A percentile compares a stretch with the other conserved stretches of the same genome.
Conservation (phyloP, 1,140 invertebrate species). For the Sarcophaga bullata region DNA sequence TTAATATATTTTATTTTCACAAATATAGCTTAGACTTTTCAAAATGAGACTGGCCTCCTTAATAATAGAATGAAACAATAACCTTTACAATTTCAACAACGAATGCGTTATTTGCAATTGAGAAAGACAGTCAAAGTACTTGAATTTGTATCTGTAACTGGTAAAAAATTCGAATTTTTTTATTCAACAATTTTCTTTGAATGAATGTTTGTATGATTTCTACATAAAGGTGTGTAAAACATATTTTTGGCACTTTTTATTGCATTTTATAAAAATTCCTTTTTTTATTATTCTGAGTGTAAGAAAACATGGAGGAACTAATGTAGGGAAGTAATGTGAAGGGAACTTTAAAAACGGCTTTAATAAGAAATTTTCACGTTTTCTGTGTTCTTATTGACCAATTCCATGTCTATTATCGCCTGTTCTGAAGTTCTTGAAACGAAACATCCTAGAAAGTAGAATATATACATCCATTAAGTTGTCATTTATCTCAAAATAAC, state of each 20-base stretch:
- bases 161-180: neutral
- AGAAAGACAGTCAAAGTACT: slow-evolving; percentile 13
- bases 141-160: neutral
- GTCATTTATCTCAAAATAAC: no score
- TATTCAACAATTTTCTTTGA: neutral
- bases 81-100: slow-evolving; percentile 5
- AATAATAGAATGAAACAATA: neutral
- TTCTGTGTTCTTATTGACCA: no score
- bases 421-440: no score
- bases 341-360: no score
- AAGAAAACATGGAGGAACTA: neutral
- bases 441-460: no score
- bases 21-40: no score
- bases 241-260: neutral
- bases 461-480: no score
- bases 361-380: no score
- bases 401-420: no score
- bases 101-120: slow-evolving; percentile 15
- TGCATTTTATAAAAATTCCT: neutral
- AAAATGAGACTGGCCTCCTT: neutral
- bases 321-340: neutral
- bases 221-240: slow-evolving; percentile 16
- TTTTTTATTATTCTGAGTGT: neutral
- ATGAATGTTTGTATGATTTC: neutral
- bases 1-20: no score